Evolutionary conservation across 2,797 vertebrate genomes (phyloP).

Genomic region (Echiichthys vipera): DNA sequence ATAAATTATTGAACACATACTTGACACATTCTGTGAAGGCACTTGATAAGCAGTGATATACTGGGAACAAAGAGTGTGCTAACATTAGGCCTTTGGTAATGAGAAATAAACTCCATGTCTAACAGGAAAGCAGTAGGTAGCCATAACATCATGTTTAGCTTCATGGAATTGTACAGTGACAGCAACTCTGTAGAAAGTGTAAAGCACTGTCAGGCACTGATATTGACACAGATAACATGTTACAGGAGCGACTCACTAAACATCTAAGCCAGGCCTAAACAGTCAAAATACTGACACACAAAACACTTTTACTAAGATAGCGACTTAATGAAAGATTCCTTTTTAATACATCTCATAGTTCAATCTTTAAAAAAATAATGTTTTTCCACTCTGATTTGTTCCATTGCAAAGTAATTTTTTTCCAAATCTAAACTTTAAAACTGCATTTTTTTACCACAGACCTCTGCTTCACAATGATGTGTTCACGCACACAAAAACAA

Average conservation of each 20-base stretch:
- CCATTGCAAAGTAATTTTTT: slow-evolving; percentile 65
- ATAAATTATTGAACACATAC: slow-evolving; percentile 70
- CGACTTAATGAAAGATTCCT: slow-evolving; percentile 65
- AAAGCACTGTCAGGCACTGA: slow-evolving; percentile 18
- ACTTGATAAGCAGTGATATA: slow-evolving; percentile 53
- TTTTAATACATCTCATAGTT: slow-evolving; percentile 76
- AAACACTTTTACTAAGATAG: slow-evolving; percentile 18
- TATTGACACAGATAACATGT: slow-evolving; percentile 18
- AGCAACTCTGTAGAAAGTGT: slow-evolving; percentile 9
- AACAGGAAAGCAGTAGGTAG: background rate
- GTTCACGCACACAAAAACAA: slow-evolving; percentile 3
- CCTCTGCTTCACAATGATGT: slow-evolving; percentile 18
- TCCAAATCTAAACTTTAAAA: slow-evolving; percentile 70
- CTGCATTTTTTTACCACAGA: slow-evolving; percentile 32
- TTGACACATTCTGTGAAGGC: slow-evolving; percentile 59
- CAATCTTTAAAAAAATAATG: slow-evolving; percentile 76
- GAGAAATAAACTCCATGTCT: background rate
- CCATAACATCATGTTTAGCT: background rate
- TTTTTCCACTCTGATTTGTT: slow-evolving; percentile 75
- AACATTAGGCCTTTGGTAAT: background rate
- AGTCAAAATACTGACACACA: slow-evolving; percentile 60
- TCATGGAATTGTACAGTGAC: background rate
- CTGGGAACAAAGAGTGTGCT: background rate
- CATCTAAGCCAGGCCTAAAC: slow-evolving; percentile 57
- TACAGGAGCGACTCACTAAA: slow-evolving; percentile 25